Evolutionary conservation across 92 coral and sea anemone genomes (phyloP), one percentile per base, ranked within the genome.

Genomic region (Epizoanthus scotinus): DNA sequence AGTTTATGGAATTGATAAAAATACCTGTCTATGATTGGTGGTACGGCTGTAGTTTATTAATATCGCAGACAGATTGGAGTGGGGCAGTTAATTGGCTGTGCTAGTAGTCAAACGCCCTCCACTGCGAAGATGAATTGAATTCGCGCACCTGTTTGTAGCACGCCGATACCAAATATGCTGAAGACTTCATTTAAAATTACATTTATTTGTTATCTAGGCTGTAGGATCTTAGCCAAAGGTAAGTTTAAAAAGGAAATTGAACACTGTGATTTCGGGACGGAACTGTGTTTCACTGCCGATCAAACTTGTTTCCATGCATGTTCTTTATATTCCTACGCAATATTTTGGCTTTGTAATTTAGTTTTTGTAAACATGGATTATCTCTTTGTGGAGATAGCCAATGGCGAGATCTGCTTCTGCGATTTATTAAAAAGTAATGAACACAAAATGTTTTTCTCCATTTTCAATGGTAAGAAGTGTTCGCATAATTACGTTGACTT

Each of bases 1-100:
- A 40, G 53, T 75, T 58, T 31, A 58, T 60, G 67, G 38, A 75
- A 44, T 64, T 75, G 81, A 75, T 75, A 75, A 75, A 56, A 75
- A 59, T 75, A 40, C 81, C 20, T 59, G 27, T 58, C 3, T 58
- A 67, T 40, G 81, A 75, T 75, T 75, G 81, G 81, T 29, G 9
- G 81, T 14, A n/a, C 50, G 40, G 34, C 1, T 38, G 27, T 20
- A 34, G 21, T 21, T 73, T 75, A 38, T 58, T 57, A 54, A 57
- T 75, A 56, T 75, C 54, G 54, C 26, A 17, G n/a, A 40, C 42
- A 18, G 12, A 24, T 59, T 75, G 22, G 55, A 75, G 55, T 57
- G 17, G 5, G 55, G 26, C 36, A 75, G 54, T 36, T 58, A 75
- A 75, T 75, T 75, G 81, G 81, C 26, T 75, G 34, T 34, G 52